phyloP scores from a whole-genome alignment of 2,888 invertebrate species.

The Drymonia ruficornis region DNA sequence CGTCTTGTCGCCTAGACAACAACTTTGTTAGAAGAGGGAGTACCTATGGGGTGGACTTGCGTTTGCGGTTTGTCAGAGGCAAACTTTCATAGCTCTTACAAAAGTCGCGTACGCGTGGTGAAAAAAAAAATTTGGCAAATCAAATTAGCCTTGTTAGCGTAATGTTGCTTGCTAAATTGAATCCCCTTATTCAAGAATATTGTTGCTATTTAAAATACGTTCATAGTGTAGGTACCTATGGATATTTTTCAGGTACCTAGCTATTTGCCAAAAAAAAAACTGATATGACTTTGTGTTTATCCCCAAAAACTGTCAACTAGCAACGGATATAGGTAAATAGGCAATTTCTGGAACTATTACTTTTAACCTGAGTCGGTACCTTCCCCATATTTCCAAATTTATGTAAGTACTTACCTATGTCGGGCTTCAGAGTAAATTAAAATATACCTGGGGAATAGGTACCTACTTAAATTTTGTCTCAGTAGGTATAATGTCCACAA shows the following conservation, averaged over 20 bases:
- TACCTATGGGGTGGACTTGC: conserved; percentile 34
- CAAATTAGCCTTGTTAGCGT: not conserved
- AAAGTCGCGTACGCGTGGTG: conserved; percentile 24
- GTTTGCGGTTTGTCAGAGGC: conserved; percentile 59
- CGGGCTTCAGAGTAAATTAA: not conserved
- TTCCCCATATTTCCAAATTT: too few relatives aligned
- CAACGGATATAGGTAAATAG: too few relatives aligned
- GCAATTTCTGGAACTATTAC: too few relatives aligned
- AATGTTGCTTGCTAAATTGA: not conserved
- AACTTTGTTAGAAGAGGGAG: conserved; percentile 39
- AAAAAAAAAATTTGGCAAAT: not conserved
- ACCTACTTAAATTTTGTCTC: not conserved
- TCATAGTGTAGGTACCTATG: too few relatives aligned
- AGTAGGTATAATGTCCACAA: not conserved
- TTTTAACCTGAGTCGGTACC: too few relatives aligned
- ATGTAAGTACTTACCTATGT: not conserved
- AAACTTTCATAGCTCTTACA: conserved; percentile 46
- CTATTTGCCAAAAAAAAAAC: too few relatives aligned
- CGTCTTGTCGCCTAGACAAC: conserved; percentile 27
- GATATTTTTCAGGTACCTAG: too few relatives aligned
- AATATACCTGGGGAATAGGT: not conserved
- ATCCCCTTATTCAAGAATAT: not conserved
- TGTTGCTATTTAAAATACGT: too few relatives aligned
- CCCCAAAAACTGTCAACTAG: too few relatives aligned
- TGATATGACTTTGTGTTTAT: too few relatives aligned